These are phyloP conservation scores for Lepus europaeus DNA, from an alignment of 2,113 vertebrate species.

Conservation along the genomic window DNA sequence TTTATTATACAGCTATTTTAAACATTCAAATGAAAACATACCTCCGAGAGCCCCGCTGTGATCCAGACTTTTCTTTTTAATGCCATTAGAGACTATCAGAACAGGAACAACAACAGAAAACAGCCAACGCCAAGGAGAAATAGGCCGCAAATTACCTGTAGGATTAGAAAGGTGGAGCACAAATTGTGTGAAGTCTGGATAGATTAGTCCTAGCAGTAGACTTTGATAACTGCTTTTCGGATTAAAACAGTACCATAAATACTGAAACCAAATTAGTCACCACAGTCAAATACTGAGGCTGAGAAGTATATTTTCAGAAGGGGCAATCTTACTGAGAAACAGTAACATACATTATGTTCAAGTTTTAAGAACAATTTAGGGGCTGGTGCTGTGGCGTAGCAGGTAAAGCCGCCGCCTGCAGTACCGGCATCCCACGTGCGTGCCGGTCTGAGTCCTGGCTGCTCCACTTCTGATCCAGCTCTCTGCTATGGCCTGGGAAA, in stretches of 20 bases:
- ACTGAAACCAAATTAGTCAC: slow-evolving; percentile 16
- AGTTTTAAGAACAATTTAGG: slow-evolving; percentile 46
- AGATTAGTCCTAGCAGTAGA: background rate
- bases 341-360: background rate
- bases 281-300: slow-evolving; percentile 24
- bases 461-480: no score
- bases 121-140: slow-evolving; percentile 98
- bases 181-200: background rate
- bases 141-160: slow-evolving; percentile 92
- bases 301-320: slow-evolving; percentile 27
- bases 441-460: no score
- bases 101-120: slow-evolving; percentile 95
- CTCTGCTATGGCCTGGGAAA: no score
- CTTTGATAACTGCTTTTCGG: slow-evolving; percentile 42
- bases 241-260: slow-evolving; percentile 11
- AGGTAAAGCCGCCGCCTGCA: no score
- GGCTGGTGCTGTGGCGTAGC: no score
- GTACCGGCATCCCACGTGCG: no score
- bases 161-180: slow-evolving; percentile 39
- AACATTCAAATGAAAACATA: slow-evolving; percentile 82
- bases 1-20: background rate
- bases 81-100: slow-evolving; percentile 88
- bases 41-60: slow-evolving; percentile 94
- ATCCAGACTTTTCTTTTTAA: slow-evolving; percentile 94
- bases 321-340: background rate